phyloP scores from a whole-genome alignment of 2,888 invertebrate genomes.

The Andrena dorsata region DNA sequence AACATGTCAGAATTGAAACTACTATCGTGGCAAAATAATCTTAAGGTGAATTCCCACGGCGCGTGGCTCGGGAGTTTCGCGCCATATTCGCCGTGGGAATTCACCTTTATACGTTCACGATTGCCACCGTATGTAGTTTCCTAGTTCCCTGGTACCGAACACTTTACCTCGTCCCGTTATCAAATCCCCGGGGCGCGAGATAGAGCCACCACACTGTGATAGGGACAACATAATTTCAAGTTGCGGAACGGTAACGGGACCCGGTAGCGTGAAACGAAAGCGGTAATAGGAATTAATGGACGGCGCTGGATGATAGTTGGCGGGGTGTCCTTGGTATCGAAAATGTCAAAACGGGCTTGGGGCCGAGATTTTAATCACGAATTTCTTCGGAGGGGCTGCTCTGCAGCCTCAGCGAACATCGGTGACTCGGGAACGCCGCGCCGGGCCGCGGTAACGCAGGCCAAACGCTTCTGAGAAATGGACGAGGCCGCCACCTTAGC shows the following conservation, averaged over 20 bases:
- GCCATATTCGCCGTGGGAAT: background rate
- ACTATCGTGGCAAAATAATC: too few relatives aligned
- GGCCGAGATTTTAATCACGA: conserved; percentile 54
- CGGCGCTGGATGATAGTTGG: conserved; percentile 30
- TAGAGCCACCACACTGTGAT: conserved; percentile 5
- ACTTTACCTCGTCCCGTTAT: conserved; percentile 8
- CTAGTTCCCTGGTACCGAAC: background rate
- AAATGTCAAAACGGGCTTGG: conserved; percentile 39
- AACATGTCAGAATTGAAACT: too few relatives aligned
- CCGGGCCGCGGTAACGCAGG: conserved; percentile 14
- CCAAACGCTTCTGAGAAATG: conserved; percentile 63
- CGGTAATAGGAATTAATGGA: conserved; percentile 42
- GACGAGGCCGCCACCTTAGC: conserved; percentile 69
- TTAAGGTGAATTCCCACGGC: too few relatives aligned
- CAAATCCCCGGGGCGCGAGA: conserved; percentile 5
- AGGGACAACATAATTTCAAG: conserved; percentile 38
- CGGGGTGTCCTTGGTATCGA: conserved; percentile 53
- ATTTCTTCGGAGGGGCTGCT: conserved; percentile 49
- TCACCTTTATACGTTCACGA: background rate
- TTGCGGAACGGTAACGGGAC: conserved; percentile 40
- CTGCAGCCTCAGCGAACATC: conserved; percentile 43
- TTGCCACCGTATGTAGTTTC: background rate
- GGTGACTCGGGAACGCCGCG: conserved; percentile 55
- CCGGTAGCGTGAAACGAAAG: conserved; percentile 55
- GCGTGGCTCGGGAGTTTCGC: too few relatives aligned